Evolutionary conservation across 2,797 vertebrate genomes (phyloP), one percentile per base, ranked within the genome.

Genomic region (Cyprinella venusta): DNA sequence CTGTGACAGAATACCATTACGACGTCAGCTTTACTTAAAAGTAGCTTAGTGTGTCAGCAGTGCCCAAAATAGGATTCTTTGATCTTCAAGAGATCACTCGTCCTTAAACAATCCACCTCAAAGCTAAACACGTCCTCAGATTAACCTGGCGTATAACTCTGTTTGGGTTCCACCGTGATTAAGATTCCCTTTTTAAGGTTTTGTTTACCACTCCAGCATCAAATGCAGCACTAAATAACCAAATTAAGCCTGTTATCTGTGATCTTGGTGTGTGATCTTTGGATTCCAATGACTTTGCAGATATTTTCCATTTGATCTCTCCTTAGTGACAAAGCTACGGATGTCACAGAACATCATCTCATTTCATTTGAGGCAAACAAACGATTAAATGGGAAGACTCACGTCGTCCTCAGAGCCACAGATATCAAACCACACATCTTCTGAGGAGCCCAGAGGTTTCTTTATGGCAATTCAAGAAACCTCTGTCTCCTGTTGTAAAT

Each of bases 61-160:
- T 45, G 64, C 69, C 71, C 33, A 71, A 65, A 77, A 76, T 80
- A 74, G 15, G 63, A 67, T 76, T 82, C 40, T 68, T 76, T 76
- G 54, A 42, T 61, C 36, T 59, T 42, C 15, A 79, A 79, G 82
- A 89, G 70, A 68, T 89, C 83, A 80, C 76, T 80, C 61, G 45
- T 84, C 88, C 87, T 85, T 78, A 69, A 86, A 85, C 65, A 76
- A 79, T 87, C 56, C 80, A 82, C 81, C 82, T 84, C 80, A 80
- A 26, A 85, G 70, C 71, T 80, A 84, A 87, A 82, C 76, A 85
- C 21, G 2, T 64, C 77, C 63, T 80, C 52, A 67, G 56, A 70
- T 70, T 68, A 68, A 82, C 50, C 33, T 52, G 12, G 30, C 2
- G 26, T 40, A 50, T 19, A 64, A 30, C 56, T 76, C 12, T 75